A percentile compares a stretch with the other conserved stretches of the same genome.
Evolutionary conservation across 2,113 vertebrate genomes (phyloP).

Genomic region (Calidris pygmaea): DNA sequence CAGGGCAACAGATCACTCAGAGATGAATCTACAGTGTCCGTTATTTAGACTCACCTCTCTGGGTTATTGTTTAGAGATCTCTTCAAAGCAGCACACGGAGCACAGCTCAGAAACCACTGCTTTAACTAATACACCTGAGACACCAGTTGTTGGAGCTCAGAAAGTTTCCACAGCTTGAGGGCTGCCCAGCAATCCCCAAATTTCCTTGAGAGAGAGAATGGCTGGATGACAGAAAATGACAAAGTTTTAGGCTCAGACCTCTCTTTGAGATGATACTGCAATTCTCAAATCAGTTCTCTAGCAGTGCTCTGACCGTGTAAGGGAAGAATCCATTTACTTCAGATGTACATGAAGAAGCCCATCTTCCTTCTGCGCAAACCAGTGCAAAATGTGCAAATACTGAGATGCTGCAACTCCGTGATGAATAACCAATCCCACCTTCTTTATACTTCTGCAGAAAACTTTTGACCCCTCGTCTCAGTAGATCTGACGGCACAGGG

Average conservation of each 20-base stretch:
- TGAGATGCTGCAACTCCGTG: neutral
- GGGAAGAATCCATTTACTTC: neutral
- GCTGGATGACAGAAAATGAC: neutral
- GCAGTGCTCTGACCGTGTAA: neutral
- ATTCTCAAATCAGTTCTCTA: neutral
- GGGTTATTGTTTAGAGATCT: neutral
- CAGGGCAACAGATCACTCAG: neutral
- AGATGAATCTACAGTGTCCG: neutral
- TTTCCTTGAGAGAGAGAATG: neutral
- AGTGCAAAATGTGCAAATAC: neutral
- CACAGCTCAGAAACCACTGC: neutral
- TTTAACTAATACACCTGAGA: neutral
- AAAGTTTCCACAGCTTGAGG: neutral
- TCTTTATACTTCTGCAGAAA: neutral
- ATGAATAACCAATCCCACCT: neutral
- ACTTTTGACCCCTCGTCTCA: rapidly evolving
- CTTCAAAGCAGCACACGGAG: neutral
- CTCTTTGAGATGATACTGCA: neutral
- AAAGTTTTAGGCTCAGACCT: neutral
- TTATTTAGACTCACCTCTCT: neutral
- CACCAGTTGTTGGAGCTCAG: neutral
- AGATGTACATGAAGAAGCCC: rapidly evolving
- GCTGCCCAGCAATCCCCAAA: neutral
- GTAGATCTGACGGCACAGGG: rapidly evolving
- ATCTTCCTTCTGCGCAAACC: neutral